Conservation (phyloP, 2,888 invertebrate genomes). For the Plemyria rubiginata region DNA sequence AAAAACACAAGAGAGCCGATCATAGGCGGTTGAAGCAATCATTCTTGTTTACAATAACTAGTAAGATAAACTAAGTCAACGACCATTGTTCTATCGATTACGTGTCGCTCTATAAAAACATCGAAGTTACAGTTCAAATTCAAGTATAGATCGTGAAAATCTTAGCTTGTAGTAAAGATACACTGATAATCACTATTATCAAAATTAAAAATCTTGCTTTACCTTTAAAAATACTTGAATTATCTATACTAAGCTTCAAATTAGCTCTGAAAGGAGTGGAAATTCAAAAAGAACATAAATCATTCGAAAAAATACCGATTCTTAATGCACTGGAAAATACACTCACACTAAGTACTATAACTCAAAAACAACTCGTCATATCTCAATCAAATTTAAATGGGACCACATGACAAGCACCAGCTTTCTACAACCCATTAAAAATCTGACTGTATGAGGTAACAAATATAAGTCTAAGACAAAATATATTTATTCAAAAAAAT, state of each 20-base stretch:
- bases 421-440: too few species aligned
- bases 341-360: too few species aligned
- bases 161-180: conserved; percentile 29
- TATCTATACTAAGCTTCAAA: neutral
- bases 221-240: conserved; percentile 10
- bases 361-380: too few species aligned
- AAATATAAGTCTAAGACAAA: too few species aligned
- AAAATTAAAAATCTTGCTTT: conserved; percentile 10
- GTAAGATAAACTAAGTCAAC: conserved; percentile 27
- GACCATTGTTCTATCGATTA: conserved; percentile 37
- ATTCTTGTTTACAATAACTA: conserved; percentile 26
- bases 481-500: too few species aligned
- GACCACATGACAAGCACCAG: too few species aligned
- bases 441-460: too few species aligned
- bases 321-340: too few species aligned
- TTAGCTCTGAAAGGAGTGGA: conserved; percentile 27
- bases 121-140: conserved; percentile 34
- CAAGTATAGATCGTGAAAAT: conserved; percentile 37
- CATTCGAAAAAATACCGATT: too few species aligned
- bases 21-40: conserved; percentile 1
- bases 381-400: too few species aligned
- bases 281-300: conserved; percentile 34
- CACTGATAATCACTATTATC: conserved; percentile 26
- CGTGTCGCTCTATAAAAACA: conserved; percentile 28
- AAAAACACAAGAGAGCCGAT: conserved; percentile 5